Evolutionary conservation across 2,888 invertebrate genomes (phyloP), one percentile per base, ranked within the genome.

Genomic region (Limenitis camilla): DNA sequence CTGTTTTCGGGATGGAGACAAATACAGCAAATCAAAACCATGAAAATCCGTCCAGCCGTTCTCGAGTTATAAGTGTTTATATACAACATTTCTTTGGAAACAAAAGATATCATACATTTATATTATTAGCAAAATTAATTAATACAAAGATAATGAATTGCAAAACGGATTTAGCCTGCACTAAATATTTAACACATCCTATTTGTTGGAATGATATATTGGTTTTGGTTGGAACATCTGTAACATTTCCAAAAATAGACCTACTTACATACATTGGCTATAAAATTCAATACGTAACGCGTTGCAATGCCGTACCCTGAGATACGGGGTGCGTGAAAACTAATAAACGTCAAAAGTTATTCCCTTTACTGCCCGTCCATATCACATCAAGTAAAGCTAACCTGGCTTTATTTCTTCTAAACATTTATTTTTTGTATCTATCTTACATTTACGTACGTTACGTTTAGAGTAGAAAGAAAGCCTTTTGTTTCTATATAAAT

Each of bases 271-370:
- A 61, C 61, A 68, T 64, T 60, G 65, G 64, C 65, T 67, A 73
- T 79, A 76, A 80, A 77, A 71, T 64, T 62, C 60, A 64, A 69
- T 67, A 65, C 68, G 63, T 66, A 71, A 72, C 67, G 66, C 55
- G 67, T 67, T 69, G 69, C 67, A 62, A 68, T n/a, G 49, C 27
- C 42, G 38, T 50, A 40, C 61, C 64, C 64, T 71, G 67, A 76
- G 71, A 75, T 75, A 74, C 68, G 68, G 74, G 68, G 76, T 72
- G 76, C 65, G 73, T 74, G 67, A 70, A 76, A 72, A 68, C 64
- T 61, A 72, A 72, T 74, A 74, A 74, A 73, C 55, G 69, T 74
- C 73, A 67, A 63, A 67, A 67, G 53, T 62, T 64, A 67, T 64
- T 67, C 68, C 62, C 64, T 68, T 72, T 67, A 67, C 60, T 61